Base-by-base conservation (phyloP, 2,888 invertebrate species). In the Xanthia icteritia region DNA sequence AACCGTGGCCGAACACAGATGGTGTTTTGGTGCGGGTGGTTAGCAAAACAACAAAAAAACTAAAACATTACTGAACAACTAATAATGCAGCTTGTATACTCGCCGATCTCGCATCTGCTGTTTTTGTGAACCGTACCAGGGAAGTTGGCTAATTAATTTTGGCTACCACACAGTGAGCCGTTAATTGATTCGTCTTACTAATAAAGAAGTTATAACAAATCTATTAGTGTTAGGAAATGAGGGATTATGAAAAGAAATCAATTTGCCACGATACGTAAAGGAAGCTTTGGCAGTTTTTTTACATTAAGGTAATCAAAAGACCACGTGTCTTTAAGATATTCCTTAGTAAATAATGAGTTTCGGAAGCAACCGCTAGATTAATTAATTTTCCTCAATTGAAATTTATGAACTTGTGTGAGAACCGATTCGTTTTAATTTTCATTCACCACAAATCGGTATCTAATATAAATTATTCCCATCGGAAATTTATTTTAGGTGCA, bases 121-220 rank as follows among this genome's bases (percentile, higher is more conserved):
- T 95, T 96, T 95, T 96, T 95, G 94, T 94, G 93, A 92, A 93
- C 89, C 92, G 89, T 92, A 92, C 91, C 92, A 90, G 90, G 91
- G 92, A 93, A 93, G 91, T 92, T 88, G 83, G 90, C 92, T 95
- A 95, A 96, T 96, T 96, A 95, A 93, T 92, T 93, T 94, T 89
- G 90, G 94, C 94, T 94, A 93, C 93, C 94, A 92, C 91, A 91
- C 91, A 92, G 91, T 88, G 69, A 91, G 88, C 90, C 85, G 93
- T 90, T 95, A 95, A 96, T 96, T 95, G 94, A 94, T 95, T 94
- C 91, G 93, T 94, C 92, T 93, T 92, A 94, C 93, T 93, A 92
- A 94, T 94, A 93, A 92, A 88, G 83, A 84, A 85, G 87, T 90
- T 89, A 92, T 91, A 91, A 93, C 90, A 83, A 89, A 89, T 92